phyloP scores from a whole-genome alignment of 2,888 invertebrate genomes.

The Phragmatobia fuliginosa region DNA sequence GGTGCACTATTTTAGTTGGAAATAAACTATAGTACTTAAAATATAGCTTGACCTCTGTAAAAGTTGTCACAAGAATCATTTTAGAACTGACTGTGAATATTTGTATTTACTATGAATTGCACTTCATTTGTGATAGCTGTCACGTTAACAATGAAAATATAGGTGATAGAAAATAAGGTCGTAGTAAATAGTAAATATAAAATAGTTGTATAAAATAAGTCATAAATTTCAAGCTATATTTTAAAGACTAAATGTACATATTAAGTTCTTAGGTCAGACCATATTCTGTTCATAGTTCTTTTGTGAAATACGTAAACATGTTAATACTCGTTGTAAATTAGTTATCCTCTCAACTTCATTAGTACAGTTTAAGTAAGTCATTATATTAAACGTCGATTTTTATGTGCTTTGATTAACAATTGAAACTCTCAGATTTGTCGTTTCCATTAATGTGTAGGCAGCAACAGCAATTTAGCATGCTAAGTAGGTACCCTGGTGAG shows the following conservation, averaged over 20 bases:
- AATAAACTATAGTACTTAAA: not conserved
- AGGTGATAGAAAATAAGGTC: too few species aligned
- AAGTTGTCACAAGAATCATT: too few species aligned
- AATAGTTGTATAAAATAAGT: too few species aligned
- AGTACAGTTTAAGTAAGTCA: slow-evolving; percentile 38
- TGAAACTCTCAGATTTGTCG: slow-evolving; percentile 35
- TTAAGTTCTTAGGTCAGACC: slow-evolving; percentile 13
- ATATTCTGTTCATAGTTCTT: slow-evolving; percentile 29
- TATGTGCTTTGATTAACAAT: slow-evolving; percentile 24
- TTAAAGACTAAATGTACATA: too few species aligned
- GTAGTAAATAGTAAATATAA: too few species aligned
- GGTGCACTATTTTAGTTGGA: slow-evolving; percentile 39
- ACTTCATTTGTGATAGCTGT: too few species aligned
- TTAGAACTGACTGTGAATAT: too few species aligned
- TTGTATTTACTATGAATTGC: too few species aligned
- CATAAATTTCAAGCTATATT: too few species aligned
- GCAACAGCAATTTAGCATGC: slow-evolving; percentile 73
- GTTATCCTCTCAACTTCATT: slow-evolving; percentile 34
- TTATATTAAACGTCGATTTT: slow-evolving; percentile 33
- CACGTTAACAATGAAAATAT: too few species aligned
- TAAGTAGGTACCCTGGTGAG: slow-evolving; percentile 66
- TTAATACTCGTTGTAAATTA: slow-evolving; percentile 25
- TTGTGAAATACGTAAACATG: slow-evolving; percentile 28
- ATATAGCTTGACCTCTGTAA: too few species aligned
- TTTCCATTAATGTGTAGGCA: slow-evolving; percentile 60